These are phyloP conservation scores for Monochamus alternatus DNA, from an alignment of 2,888 invertebrate species.

Conservation along the genomic window DNA sequence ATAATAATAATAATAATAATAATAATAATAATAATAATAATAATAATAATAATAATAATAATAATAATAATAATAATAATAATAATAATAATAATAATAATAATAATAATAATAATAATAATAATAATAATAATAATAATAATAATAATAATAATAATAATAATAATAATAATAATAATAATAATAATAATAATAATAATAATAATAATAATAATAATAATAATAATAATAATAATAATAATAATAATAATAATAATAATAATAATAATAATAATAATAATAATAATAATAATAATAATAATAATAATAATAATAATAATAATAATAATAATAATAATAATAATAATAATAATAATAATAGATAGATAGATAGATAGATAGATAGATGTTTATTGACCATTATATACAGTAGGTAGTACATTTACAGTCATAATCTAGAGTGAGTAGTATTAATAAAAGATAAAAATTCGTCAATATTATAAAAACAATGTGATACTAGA, in stretches of 20 bases:
- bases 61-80: slow-evolving; percentile 23
- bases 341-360: slow-evolving; percentile 23
- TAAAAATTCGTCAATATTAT: too few relatives aligned
- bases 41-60: slow-evolving; percentile 23
- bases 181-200: slow-evolving; percentile 23
- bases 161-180: slow-evolving; percentile 23
- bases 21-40: slow-evolving; percentile 23
- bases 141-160: slow-evolving; percentile 23
- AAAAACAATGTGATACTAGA: too few relatives aligned
- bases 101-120: slow-evolving; percentile 23
- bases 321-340: slow-evolving; percentile 23
- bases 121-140: slow-evolving; percentile 23
- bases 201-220: slow-evolving; percentile 23
- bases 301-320: slow-evolving; percentile 23
- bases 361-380: slow-evolving; percentile 1
- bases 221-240: slow-evolving; percentile 23
- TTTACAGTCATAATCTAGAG: too few relatives aligned
- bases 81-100: slow-evolving; percentile 23
- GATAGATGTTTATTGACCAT: too few relatives aligned
- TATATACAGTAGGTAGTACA: too few relatives aligned
- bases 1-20: slow-evolving; percentile 23
- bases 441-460: too few relatives aligned
- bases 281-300: slow-evolving; percentile 23
- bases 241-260: slow-evolving; percentile 23
- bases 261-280: slow-evolving; percentile 23